Percentiles rank a stretch among this genome's conserved stretches.
Evolutionary conservation across 2,888 invertebrate genomes (phyloP).

Genomic region (Eledone cirrhosa): DNA sequence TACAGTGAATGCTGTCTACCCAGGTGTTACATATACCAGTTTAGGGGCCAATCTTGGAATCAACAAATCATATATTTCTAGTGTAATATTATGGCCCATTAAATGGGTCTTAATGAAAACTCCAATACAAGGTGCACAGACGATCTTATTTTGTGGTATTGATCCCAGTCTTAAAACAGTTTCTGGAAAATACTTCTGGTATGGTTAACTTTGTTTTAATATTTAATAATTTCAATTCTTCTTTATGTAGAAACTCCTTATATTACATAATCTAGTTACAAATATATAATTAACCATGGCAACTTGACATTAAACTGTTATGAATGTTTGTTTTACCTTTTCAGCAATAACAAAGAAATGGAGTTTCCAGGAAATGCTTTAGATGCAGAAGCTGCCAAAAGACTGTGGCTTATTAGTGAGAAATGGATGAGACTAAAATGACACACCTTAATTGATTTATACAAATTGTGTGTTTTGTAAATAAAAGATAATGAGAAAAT

Average conservation of each 20-base stretch:
- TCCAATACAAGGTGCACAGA: conserved; percentile 58
- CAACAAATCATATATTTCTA: conserved; percentile 45
- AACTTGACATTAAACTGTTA: too few relatives aligned
- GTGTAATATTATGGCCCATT: conserved; percentile 47
- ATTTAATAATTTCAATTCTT: neutral
- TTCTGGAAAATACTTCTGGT: conserved; percentile 59
- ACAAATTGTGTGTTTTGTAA: neutral
- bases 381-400: conserved; percentile 72
- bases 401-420: conserved; percentile 84
- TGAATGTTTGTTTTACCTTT: too few relatives aligned
- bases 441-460: conserved; percentile 18
- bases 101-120: conserved; percentile 49
- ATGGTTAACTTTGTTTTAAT: conserved; percentile 30
- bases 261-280: too few relatives aligned
- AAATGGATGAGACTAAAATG: conserved; percentile 75
- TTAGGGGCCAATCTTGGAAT: conserved; percentile 47
- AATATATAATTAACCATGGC: too few relatives aligned
- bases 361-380: conserved; percentile 69
- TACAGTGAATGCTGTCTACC: conserved; percentile 53
- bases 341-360: conserved; percentile 72
- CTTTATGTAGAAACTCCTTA: neutral
- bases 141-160: conserved; percentile 53
- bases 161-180: conserved; percentile 47
- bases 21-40: conserved; percentile 50
- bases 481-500: neutral